Percentiles rank a stretch among this genome's conserved stretches.
Evolutionary conservation across 2,888 invertebrate species (phyloP).

Genomic region (Chymomyza procnemis): DNA sequence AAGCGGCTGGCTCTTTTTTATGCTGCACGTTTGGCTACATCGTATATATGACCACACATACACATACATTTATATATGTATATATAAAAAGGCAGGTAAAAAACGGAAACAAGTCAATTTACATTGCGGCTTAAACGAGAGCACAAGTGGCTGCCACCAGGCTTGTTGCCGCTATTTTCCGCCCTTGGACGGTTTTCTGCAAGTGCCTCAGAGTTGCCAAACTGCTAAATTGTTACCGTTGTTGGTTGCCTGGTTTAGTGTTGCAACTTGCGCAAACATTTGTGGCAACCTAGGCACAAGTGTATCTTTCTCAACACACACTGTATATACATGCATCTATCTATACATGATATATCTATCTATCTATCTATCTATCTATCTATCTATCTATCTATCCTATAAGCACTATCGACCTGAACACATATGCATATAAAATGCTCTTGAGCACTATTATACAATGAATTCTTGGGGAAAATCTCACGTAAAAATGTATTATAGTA

Average conservation of each 20-base stretch:
- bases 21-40: not conserved
- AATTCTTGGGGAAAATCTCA: too few relatives aligned
- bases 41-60: not conserved
- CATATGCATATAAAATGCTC: too few relatives aligned
- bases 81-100: conserved; percentile 8
- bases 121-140: conserved; percentile 67
- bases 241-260: conserved; percentile 14
- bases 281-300: not conserved
- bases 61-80: not conserved
- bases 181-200: not conserved
- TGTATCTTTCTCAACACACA: too few relatives aligned
- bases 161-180: not conserved
- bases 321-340: too few relatives aligned
- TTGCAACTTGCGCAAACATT: not conserved
- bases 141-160: not conserved
- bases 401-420: too few relatives aligned
- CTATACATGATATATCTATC: too few relatives aligned
- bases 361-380: too few relatives aligned
- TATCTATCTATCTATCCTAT: too few relatives aligned
- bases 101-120: conserved; percentile 69
- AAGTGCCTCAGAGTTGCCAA: not conserved
- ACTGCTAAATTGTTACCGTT: not conserved
- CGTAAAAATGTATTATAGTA: too few relatives aligned
- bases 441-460: too few relatives aligned
- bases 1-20: conserved; percentile 46